These are phyloP conservation scores for Agonopterix subpropinquella DNA, from an alignment of 2,888 invertebrate genomes.

Conservation along the genomic window DNA sequence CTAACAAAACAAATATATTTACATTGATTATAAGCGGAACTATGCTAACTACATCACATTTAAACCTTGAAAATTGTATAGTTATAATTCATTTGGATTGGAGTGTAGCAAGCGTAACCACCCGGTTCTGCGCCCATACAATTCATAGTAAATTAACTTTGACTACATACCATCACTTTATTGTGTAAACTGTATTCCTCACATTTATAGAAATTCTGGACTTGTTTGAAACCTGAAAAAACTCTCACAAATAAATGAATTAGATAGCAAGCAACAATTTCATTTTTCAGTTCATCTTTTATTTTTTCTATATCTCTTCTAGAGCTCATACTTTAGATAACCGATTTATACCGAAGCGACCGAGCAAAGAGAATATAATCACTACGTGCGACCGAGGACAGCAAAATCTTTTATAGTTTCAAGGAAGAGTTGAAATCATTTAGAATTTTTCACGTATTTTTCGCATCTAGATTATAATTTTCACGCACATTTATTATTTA, in stretches of 20 bases:
- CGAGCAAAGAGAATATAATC: no score
- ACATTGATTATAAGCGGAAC: no score
- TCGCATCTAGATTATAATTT: no score
- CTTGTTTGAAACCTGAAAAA: conserved; percentile 20
- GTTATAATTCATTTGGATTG: not conserved
- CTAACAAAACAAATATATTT: no score
- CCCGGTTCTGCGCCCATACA: conserved; percentile 41
- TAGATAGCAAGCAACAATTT: conserved; percentile 20
- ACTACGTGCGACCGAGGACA: no score
- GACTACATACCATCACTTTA: conserved; percentile 51
- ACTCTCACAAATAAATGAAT: conserved; percentile 30
- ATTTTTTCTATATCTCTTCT: conserved; percentile 20
- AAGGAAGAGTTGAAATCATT: no score
- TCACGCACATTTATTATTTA: no score
- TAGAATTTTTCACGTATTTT: no score
- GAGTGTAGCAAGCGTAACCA: conserved; percentile 32
- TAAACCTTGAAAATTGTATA: not conserved
- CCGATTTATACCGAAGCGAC: no score
- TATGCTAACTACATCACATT: no score
- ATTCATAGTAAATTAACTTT: conserved; percentile 7
- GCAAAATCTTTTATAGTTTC: no score
- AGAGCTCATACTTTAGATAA: conserved; percentile 2
- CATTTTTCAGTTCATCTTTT: conserved; percentile 33
- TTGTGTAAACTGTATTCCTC: conserved; percentile 19
- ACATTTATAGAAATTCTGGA: conserved; percentile 20